Percentiles rank a stretch among this genome's conserved stretches.
Conservation (phyloP, 2,888 invertebrate genomes). For the Euphydryas editha region DNA sequence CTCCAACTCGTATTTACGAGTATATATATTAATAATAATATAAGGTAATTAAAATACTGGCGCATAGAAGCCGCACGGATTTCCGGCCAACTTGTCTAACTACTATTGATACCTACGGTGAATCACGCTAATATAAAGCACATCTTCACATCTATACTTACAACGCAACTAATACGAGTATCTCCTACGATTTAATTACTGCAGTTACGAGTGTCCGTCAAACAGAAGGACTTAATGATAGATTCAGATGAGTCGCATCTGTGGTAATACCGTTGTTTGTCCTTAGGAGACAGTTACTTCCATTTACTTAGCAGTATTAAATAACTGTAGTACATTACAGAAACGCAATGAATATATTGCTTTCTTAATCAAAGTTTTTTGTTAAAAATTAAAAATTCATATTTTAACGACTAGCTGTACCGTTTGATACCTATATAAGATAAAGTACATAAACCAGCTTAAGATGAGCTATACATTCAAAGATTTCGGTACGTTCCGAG, state of each 20-base stretch:
- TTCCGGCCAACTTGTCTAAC: slow-evolving; percentile 63
- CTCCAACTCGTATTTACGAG: background rate
- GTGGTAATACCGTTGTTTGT: slow-evolving; percentile 45
- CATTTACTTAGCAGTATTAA: background rate
- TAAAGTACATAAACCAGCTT: too few relatives aligned
- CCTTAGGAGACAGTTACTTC: slow-evolving; percentile 46
- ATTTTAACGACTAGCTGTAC: too few relatives aligned
- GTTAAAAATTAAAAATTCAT: background rate
- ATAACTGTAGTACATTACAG: background rate
- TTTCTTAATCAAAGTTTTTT: background rate
- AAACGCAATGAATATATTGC: background rate
- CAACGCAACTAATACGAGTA: slow-evolving; percentile 27
- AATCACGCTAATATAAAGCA: slow-evolving; percentile 48
- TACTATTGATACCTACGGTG: slow-evolving; percentile 50
- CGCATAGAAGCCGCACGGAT: slow-evolving; percentile 55
- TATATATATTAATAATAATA: slow-evolving; percentile 2
- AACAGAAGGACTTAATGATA: slow-evolving; percentile 58
- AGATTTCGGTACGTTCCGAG: too few relatives aligned
- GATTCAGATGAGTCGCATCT: slow-evolving; percentile 48
- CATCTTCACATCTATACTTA: slow-evolving; percentile 42
- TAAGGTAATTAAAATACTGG: slow-evolving; percentile 41
- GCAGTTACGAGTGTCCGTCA: slow-evolving; percentile 57
- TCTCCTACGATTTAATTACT: slow-evolving; percentile 52
- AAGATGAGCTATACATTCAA: too few relatives aligned
- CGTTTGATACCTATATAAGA: too few relatives aligned